Evolutionary conservation across 2,113 vertebrate species (phyloP).

Genomic region (Cyprinodon variegatus): DNA sequence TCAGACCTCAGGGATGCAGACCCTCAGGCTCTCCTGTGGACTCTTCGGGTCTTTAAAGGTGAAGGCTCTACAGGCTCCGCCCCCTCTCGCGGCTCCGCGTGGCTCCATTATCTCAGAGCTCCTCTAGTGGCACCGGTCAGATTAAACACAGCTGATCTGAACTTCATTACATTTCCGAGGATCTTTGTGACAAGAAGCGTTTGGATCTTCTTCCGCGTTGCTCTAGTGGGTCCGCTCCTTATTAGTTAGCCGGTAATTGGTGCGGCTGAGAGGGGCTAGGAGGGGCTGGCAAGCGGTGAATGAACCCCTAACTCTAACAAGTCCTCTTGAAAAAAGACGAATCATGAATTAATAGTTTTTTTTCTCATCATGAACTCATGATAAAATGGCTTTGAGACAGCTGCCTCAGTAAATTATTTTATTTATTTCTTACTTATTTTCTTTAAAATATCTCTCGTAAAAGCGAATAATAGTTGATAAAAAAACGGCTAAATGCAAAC

Average conservation of each 20-base stretch:
- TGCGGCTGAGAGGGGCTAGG: neutral
- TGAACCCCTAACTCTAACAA: neutral
- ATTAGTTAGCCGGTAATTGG: neutral
- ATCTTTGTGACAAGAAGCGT: neutral
- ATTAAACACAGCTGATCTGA: neutral
- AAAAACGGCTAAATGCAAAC: too few relatives aligned
- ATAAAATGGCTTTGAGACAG: too few relatives aligned
- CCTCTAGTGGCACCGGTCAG: too few relatives aligned
- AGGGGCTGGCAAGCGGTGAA: neutral
- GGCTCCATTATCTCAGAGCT: conserved; percentile 27
- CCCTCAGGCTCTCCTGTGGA: conserved; percentile 8
- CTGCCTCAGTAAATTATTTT: too few relatives aligned
- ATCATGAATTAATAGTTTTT: too few relatives aligned
- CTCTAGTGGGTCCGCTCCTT: neutral
- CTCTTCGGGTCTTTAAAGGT: conserved; percentile 61
- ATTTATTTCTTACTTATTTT: too few relatives aligned
- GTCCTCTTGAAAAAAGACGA: too few relatives aligned
- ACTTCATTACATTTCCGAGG: neutral
- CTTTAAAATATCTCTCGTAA: too few relatives aligned
- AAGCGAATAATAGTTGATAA: too few relatives aligned
- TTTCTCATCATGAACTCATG: too few relatives aligned
- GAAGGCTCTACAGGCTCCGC: conserved; percentile 48
- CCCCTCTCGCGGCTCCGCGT: neutral
- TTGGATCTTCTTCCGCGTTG: neutral
- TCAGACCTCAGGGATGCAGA: conserved; percentile 74